Evolutionary conservation across 1,140 invertebrate genomes (phyloP).

Genomic region (Acromyrmex echinatior): DNA sequence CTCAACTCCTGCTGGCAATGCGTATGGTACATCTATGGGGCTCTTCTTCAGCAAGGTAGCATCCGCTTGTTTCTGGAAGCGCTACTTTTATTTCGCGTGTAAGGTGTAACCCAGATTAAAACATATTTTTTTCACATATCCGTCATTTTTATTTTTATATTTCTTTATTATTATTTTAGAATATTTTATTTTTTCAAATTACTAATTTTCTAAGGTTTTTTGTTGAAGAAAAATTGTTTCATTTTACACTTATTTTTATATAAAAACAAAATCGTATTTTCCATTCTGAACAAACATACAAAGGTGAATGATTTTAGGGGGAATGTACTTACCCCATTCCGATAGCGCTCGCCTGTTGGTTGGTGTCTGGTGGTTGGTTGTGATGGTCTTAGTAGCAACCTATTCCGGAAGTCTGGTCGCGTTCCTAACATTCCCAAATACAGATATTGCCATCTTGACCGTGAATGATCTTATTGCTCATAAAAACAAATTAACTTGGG

Average conservation of each 20-base stretch:
- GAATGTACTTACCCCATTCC: slow-evolving; percentile 93
- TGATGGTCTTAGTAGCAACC: slow-evolving; percentile 95
- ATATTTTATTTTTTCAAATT: not conserved
- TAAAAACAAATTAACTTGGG: slow-evolving; percentile 90
- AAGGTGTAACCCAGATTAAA: not conserved
- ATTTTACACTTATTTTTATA: not conserved
- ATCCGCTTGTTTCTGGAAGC: not conserved
- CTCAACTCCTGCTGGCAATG: slow-evolving; percentile 88
- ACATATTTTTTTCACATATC: not conserved
- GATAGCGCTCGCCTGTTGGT: slow-evolving; percentile 96
- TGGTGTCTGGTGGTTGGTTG: slow-evolving; percentile 97
- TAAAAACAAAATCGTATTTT: not conserved
- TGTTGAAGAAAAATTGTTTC: not conserved
- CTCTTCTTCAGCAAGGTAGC: slow-evolving; percentile 95
- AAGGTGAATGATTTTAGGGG: slow-evolving; percentile 88
- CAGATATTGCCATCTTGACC: slow-evolving; percentile 92
- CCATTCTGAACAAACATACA: not conserved
- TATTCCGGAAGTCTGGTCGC: slow-evolving; percentile 97
- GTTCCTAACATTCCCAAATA: slow-evolving; percentile 96
- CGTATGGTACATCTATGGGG: slow-evolving; percentile 96
- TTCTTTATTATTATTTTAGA: not conserved
- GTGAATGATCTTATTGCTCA: slow-evolving; percentile 90
- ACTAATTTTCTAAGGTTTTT: not conserved
- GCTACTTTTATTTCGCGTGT: not conserved
- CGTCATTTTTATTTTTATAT: not conserved